Evolutionary conservation across 2,113 vertebrate species (phyloP).

Genomic region (Crotalus helleri): DNA sequence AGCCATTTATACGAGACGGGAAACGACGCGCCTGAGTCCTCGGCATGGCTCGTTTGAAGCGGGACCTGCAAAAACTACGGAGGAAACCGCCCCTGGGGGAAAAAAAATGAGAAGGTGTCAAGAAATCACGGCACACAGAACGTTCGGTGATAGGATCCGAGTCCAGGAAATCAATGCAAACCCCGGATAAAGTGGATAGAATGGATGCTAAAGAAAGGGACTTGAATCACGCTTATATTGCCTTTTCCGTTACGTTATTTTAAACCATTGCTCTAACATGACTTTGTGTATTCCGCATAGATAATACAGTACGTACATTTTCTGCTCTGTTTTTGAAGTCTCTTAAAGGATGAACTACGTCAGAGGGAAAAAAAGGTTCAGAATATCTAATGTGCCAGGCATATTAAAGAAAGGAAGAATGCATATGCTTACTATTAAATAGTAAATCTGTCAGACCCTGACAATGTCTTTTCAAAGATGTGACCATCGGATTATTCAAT

Average conservation of each 20-base stretch:
- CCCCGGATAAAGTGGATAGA: neutral
- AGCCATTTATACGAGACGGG: neutral
- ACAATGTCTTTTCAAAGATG: neutral
- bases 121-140: neutral
- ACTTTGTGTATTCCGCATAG: neutral
- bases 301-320: neutral
- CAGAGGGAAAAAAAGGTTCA: neutral
- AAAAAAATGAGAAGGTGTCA: neutral
- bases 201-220: neutral
- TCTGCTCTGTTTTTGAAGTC: neutral
- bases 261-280: neutral
- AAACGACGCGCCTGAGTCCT: neutral
- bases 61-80: neutral
- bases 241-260: neutral
- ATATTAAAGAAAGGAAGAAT: neutral
- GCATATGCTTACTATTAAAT: neutral
- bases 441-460: neutral
- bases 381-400: neutral
- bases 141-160: neutral
- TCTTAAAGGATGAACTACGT: neutral
- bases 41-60: neutral
- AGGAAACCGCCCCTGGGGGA: neutral
- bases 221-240: neutral
- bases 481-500: neutral
- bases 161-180: neutral